These are phyloP conservation scores for Baccha elongata DNA, from an alignment of 2,888 invertebrate species.

Conservation along the genomic window DNA sequence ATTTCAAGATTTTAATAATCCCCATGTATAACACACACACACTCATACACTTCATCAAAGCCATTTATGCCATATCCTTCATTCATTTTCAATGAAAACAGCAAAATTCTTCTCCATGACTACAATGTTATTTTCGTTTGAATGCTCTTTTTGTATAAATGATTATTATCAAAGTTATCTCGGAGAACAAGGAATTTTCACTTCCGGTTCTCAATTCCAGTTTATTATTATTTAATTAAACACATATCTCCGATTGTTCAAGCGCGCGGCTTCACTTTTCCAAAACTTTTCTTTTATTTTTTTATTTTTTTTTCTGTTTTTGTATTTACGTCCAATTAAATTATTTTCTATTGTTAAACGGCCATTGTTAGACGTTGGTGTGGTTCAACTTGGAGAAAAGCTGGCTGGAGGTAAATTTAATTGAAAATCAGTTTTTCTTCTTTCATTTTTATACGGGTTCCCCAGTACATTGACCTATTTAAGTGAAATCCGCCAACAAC, in stretches of 20 bases:
- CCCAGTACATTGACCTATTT: constrained; percentile 51
- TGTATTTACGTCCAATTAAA: constrained; percentile 65
- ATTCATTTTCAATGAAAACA: constrained; percentile 15
- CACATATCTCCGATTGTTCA: constrained; percentile 65
- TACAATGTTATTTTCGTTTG: constrained; percentile 38
- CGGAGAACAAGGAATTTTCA: constrained; percentile 20
- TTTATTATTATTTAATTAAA: constrained; percentile 65
- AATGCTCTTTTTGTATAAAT: constrained; percentile 51
- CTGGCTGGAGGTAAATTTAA: constrained; percentile 14
- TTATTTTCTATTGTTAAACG: constrained; percentile 59
- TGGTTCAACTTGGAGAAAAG: background rate
- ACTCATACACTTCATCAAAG: no score
- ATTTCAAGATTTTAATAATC: background rate
- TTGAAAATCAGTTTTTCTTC: background rate
- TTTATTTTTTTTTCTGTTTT: background rate
- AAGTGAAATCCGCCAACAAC: background rate
- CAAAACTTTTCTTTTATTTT: constrained; percentile 1
- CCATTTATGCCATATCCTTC: background rate
- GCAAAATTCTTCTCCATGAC: constrained; percentile 10
- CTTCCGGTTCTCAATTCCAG: constrained; percentile 25
- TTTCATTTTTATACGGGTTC: background rate
- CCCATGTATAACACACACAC: background rate
- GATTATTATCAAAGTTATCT: constrained; percentile 32
- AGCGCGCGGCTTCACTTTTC: constrained; percentile 28
- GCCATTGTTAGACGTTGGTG: constrained; percentile 2